These are phyloP conservation scores for Drosophila neocordata DNA, from an alignment of 1,140 invertebrate species.

Conservation along the genomic window DNA sequence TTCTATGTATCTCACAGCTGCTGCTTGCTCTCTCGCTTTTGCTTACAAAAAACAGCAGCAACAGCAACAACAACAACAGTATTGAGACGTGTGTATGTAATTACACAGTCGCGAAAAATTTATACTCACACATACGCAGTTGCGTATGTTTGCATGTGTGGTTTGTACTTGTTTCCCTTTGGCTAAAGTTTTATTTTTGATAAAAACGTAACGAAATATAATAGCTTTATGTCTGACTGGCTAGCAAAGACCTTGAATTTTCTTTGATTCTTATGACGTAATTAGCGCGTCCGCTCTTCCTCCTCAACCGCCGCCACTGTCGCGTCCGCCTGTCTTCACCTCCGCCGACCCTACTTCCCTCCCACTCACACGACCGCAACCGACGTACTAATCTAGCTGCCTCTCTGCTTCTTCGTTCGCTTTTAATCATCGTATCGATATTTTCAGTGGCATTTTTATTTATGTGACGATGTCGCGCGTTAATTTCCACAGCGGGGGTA, in stretches of 20 bases:
- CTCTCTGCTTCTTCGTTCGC: conserved; percentile 59
- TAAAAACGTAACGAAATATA: conserved; percentile 76
- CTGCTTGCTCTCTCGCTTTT: conserved; percentile 40
- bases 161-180: conserved; percentile 32
- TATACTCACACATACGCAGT: conserved; percentile 40
- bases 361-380: conserved; percentile 59
- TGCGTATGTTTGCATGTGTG: conserved; percentile 38
- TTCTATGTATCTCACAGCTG: conserved; percentile 69
- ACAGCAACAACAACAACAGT: conserved; percentile 29
- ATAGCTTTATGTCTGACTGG: conserved; percentile 61
- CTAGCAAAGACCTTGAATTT: conserved; percentile 75
- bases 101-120: conserved; percentile 67
- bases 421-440: conserved; percentile 77
- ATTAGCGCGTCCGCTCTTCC: conserved; percentile 63
- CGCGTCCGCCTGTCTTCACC: conserved; percentile 10
- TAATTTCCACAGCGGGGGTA: conserved; percentile 42
- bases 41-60: conserved; percentile 62
- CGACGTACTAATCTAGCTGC: conserved; percentile 77
- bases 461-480: conserved; percentile 50
- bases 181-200: conserved; percentile 75
- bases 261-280: conserved; percentile 81
- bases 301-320: neutral
- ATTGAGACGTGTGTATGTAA: conserved; percentile 56
- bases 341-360: conserved; percentile 18
- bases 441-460: conserved; percentile 79